Conservation (phyloP, 2,888 invertebrate genomes). For the Lepeophtheirus nordmannii region DNA sequence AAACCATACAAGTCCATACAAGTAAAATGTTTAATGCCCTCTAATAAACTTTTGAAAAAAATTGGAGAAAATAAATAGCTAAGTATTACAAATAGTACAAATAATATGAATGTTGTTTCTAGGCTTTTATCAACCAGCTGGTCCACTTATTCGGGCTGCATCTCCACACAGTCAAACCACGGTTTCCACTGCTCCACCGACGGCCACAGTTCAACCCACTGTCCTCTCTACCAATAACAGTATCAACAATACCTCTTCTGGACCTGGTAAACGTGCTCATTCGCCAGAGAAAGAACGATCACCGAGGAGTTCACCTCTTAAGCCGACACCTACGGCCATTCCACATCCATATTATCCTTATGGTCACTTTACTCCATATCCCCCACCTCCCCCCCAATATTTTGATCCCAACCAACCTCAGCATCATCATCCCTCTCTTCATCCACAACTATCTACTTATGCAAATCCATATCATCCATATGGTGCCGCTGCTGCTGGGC, state of each 20-base stretch:
- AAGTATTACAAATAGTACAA: neutral
- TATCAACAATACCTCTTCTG: slow-evolving; percentile 4
- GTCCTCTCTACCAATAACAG: neutral
- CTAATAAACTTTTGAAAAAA: too few relatives aligned
- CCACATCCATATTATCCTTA: slow-evolving; percentile 25
- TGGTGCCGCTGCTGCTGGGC: slow-evolving; percentile 25
- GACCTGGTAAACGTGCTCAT: neutral
- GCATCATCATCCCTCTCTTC: too few relatives aligned
- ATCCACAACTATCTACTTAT: neutral
- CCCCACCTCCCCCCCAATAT: slow-evolving; percentile 25
- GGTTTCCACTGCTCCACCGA: slow-evolving; percentile 12
- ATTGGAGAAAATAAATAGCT: too few relatives aligned
- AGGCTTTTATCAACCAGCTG: slow-evolving; percentile 22
- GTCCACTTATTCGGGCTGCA: slow-evolving; percentile 13
- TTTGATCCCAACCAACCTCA: slow-evolving; percentile 9
- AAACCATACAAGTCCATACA: too few relatives aligned
- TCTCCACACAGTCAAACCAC: slow-evolving; percentile 1
- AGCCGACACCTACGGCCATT: slow-evolving; percentile 24
- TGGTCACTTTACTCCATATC: slow-evolving; percentile 23
- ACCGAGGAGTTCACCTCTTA: slow-evolving; percentile 4
- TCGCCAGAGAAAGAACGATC: neutral
- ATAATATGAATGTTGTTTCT: neutral
- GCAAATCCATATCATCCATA: neutral
- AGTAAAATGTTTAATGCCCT: too few relatives aligned
- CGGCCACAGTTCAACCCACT: slow-evolving; percentile 18